Conservation (phyloP, 2,113 vertebrate species). For the Gymnobelideus leadbeateri region DNA sequence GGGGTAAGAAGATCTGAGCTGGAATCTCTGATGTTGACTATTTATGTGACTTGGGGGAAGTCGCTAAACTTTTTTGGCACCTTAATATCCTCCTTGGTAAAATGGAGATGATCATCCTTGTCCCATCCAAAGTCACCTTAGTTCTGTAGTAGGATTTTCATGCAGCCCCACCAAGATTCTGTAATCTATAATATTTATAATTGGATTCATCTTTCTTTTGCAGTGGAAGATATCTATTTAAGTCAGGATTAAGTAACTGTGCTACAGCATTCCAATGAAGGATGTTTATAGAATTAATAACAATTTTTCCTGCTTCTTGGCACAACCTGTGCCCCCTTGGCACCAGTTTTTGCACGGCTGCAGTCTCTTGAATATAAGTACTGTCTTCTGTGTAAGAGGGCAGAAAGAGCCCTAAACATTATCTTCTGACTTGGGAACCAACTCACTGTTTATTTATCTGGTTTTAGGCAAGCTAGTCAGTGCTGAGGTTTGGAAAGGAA, state of each 20-base stretch:
- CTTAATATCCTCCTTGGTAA: neutral
- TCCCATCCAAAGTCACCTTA: neutral
- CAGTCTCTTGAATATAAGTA: slow-evolving; percentile 20
- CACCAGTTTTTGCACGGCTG: neutral
- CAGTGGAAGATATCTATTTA: neutral
- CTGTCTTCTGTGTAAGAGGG: neutral
- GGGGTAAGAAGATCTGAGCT: neutral
- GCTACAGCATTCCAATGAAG: neutral
- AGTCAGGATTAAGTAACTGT: neutral
- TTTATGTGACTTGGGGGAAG: neutral
- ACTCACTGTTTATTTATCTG: slow-evolving; percentile 41
- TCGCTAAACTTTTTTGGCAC: neutral
- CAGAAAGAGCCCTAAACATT: slow-evolving; percentile 12
- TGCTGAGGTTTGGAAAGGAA: slow-evolving; percentile 37
- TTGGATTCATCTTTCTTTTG: neutral
- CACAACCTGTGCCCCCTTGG: slow-evolving; percentile 39
- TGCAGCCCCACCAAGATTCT: neutral
- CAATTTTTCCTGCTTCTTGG: slow-evolving; percentile 25
- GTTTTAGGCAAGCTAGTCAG: slow-evolving; percentile 36
- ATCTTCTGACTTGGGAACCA: slow-evolving; percentile 14
- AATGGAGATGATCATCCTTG: neutral
- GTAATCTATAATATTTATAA: neutral
- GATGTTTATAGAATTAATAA: slow-evolving; percentile 25
- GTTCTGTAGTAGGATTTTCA: neutral
- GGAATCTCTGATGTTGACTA: neutral